Evolutionary conservation across 2,888 invertebrate genomes (phyloP), one percentile per base, ranked within the genome.

Genomic region (Leptinotarsa rubiginosa): DNA sequence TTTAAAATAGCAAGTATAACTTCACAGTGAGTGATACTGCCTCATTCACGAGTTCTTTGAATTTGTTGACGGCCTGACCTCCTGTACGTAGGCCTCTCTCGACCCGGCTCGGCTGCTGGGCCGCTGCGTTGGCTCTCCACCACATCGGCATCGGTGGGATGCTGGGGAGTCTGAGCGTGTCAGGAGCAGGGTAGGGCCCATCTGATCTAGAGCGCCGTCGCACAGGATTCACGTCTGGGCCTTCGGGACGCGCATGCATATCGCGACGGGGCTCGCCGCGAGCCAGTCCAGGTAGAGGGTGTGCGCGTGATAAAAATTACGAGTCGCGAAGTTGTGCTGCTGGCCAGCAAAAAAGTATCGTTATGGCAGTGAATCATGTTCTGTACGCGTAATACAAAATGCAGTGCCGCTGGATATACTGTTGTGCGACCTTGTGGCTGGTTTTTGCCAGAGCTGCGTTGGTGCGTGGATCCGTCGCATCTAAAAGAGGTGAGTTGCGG

Each of bases 351-450:
- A 72, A 74, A 64, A 62, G 65, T 67, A 81, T 81, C 81, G 82
- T 81, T 84, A 87, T 87, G 87, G 86, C 86, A 85, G 86, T 85
- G 87, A 85, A 87, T 84, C 84, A 87, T 87, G 87, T 85, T 83
- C 84, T 84, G 83, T 84, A 84, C 82, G 86, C 86, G 85, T 87
- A 86, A 85, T 85, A 86, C 85, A 86, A 86, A 86, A 84, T 85
- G 86, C 74, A 65, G 76, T 74, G 76, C 74, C 73, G 76, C 72
- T 86, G 86, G 86, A 85, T 87, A 85, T 85, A 86, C 81, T 86
- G 85, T 83, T 84, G 83, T 80, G 83, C 84, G 82, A 83, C 83
- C 84, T 83, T 80, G 67, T 82, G 80, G 81, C 75, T 75, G 67
- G 68, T 72, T 59, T 56, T 69, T 77, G 3, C 22, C 56, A 18